These are phyloP conservation scores for Ophion slaviceki DNA, from an alignment of 2,888 invertebrate species.

Conservation along the genomic window DNA sequence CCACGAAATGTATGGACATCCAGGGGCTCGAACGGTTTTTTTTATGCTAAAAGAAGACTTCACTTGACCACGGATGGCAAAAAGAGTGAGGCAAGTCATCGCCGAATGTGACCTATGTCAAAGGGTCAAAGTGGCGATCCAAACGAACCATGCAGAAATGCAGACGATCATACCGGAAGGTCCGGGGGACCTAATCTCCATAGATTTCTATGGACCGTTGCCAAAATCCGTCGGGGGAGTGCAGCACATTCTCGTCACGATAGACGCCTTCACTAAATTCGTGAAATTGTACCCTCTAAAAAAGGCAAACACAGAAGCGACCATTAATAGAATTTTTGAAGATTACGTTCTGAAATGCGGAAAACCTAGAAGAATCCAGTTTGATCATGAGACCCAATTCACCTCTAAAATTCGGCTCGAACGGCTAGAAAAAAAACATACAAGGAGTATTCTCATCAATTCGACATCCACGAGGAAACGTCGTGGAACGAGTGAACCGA, in stretches of 20 bases:
- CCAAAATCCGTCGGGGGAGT: neutral
- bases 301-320: neutral
- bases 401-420: too few species aligned
- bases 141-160: neutral
- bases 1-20: too few species aligned
- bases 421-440: too few species aligned
- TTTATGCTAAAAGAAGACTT: too few species aligned
- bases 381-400: too few species aligned
- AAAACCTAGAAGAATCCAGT: too few species aligned
- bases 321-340: neutral
- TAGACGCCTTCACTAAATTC: constrained; percentile 23
- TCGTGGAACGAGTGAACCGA: constrained; percentile 7
- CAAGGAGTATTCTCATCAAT: neutral
- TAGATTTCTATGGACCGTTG: constrained; percentile 17
- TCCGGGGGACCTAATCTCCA: neutral
- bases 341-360: too few species aligned
- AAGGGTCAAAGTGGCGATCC: neutral
- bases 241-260: constrained; percentile 13
- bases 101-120: neutral
- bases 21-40: too few species aligned
- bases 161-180: neutral
- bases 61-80: too few species aligned
- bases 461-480: constrained; percentile 25
- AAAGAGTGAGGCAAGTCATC: neutral
- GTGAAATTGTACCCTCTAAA: neutral